Percentiles rank a stretch among this genome's conserved stretches.
Conservation (phyloP, 2,888 invertebrate species). For the Cheilosia pagana region DNA sequence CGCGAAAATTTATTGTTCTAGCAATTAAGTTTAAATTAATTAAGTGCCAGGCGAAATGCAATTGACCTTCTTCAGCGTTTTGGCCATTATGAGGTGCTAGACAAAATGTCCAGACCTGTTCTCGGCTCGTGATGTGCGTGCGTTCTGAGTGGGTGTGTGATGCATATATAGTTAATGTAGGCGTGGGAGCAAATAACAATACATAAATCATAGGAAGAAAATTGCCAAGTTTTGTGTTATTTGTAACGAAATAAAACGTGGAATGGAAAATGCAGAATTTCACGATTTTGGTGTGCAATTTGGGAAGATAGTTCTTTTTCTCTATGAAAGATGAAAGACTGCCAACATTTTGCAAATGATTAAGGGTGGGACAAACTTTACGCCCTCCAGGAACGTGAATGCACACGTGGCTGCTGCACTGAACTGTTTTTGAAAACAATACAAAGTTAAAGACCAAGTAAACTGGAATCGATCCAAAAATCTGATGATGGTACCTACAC, state of each 20-base stretch:
- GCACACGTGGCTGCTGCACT: no score
- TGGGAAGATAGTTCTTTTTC: no score
- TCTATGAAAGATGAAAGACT: no score
- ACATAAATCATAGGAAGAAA: not conserved
- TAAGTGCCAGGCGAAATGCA: slow-evolving; percentile 78
- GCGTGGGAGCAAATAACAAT: slow-evolving; percentile 42
- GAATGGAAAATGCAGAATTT: not conserved
- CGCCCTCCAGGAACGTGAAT: no score
- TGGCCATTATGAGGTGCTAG: slow-evolving; percentile 74
- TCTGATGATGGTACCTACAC: no score
- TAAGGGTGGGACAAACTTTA: no score
- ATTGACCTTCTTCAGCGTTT: slow-evolving; percentile 79
- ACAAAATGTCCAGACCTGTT: slow-evolving; percentile 77
- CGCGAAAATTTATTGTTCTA: slow-evolving; percentile 67
- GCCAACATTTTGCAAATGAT: no score
- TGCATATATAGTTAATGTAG: slow-evolving; percentile 7
- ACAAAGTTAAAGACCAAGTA: no score
- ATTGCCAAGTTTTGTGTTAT: not conserved
- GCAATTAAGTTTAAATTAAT: slow-evolving; percentile 71
- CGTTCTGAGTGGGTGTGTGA: slow-evolving; percentile 34
- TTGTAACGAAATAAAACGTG: not conserved
- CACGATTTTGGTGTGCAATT: no score
- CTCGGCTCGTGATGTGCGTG: slow-evolving; percentile 28
- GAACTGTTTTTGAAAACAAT: no score
- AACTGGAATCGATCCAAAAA: no score